phyloP scores from a whole-genome alignment of 2,113 vertebrate species.

The Phainopepla nitens region DNA sequence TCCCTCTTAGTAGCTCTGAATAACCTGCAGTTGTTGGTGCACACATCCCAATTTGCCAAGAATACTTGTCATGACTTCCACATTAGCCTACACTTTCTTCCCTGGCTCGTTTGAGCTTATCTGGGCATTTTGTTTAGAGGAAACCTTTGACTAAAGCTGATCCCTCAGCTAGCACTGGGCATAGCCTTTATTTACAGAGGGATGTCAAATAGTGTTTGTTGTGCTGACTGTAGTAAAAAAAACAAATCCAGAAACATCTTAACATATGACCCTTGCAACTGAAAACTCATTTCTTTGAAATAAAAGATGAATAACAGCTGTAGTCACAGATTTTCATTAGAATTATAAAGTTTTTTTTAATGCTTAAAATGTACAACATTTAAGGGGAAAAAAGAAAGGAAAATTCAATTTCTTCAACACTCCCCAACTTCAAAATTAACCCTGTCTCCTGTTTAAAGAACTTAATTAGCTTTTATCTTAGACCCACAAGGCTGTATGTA shows the following conservation, averaged over 20 bases:
- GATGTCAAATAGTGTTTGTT: slow-evolving; percentile 17
- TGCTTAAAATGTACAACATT: background rate
- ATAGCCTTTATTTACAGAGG: slow-evolving; percentile 12
- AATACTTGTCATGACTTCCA: background rate
- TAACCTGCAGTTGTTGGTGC: background rate
- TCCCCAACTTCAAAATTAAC: background rate
- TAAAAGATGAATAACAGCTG: background rate
- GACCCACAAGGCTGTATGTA: background rate
- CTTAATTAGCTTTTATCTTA: background rate
- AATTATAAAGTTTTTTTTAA: background rate
- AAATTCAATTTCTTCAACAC: background rate
- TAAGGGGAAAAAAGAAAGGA: background rate
- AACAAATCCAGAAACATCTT: background rate
- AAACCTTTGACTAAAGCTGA: slow-evolving; percentile 11
- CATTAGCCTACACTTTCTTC: background rate
- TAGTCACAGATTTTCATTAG: background rate
- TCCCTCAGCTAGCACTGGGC: background rate
- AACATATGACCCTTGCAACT: background rate
- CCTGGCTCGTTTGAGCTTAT: background rate
- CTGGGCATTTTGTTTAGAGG: slow-evolving; percentile 7
- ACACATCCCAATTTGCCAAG: background rate
- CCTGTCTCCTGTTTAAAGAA: background rate
- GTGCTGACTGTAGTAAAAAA: background rate
- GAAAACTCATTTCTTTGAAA: background rate
- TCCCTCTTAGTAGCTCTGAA: background rate